Conservation (phyloP, 23 tunicate species). For the Aplidium turbinatum region DNA sequence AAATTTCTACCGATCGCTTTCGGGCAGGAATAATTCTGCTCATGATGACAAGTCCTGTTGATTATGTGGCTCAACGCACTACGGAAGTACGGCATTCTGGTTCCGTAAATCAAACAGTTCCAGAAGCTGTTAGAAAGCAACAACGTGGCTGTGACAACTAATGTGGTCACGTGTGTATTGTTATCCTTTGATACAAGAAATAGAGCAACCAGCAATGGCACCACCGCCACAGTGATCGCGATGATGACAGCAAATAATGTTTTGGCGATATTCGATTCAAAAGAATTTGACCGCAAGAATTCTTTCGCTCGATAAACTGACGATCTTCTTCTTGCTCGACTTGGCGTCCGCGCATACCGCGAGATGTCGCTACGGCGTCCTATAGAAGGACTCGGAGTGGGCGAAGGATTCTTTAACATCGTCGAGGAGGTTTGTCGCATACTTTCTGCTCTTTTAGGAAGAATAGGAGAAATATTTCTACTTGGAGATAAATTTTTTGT, state of each 20-base stretch:
- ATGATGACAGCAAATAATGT: constrained; percentile 76
- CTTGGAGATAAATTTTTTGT: background rate
- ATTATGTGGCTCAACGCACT: constrained; percentile 13
- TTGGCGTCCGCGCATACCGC: constrained; percentile 33
- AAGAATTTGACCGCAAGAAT: constrained; percentile 51
- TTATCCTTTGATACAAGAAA: background rate
- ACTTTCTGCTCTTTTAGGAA: background rate
- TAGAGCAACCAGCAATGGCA: constrained; percentile 46
- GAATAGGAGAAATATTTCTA: constrained; percentile 16
- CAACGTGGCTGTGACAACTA: background rate
- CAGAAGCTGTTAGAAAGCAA: constrained; percentile 69
- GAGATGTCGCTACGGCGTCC: constrained; percentile 14
- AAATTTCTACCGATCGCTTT: background rate
- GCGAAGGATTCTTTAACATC: background rate
- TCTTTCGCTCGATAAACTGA: constrained; percentile 73
- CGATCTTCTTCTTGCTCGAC: constrained; percentile 46
- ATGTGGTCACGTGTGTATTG: no score
- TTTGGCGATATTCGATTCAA: constrained; percentile 79
- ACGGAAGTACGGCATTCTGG: constrained; percentile 86
- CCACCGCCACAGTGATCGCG: constrained; percentile 51
- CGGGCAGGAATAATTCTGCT: constrained; percentile 21
- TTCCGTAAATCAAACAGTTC: constrained; percentile 89
- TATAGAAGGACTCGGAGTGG: constrained; percentile 1
- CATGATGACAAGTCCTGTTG: constrained; percentile 9
- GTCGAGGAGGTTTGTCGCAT: background rate